These are phyloP conservation scores for Geotrupes spiniger DNA, from an alignment of 2,888 invertebrate species.

Conservation along the genomic window DNA sequence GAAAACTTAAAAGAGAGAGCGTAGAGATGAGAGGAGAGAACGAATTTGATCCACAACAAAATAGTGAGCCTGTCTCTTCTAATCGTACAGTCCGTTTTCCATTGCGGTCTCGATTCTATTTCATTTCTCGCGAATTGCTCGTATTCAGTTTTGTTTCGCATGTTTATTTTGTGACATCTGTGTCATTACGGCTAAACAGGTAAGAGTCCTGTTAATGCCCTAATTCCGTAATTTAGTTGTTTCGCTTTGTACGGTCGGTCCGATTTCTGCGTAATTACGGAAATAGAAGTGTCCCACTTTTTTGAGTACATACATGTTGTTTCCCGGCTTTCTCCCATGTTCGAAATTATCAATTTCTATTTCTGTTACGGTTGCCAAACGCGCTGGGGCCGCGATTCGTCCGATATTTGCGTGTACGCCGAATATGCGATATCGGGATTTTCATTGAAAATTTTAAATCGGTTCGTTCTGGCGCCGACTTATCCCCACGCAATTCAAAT, in stretches of 20 bases:
- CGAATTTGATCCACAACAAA: constrained; percentile 56
- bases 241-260: constrained; percentile 11
- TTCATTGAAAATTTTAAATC: constrained; percentile 31
- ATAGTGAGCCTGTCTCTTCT: constrained; percentile 52
- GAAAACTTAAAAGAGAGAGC: constrained; percentile 51
- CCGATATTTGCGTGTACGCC: constrained; percentile 14
- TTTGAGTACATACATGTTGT: constrained; percentile 18
- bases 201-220: constrained; percentile 47
- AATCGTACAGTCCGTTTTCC: constrained; percentile 52
- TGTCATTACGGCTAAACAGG: constrained; percentile 44
- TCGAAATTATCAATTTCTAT: constrained; percentile 24
- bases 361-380: constrained; percentile 21
- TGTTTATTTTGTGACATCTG: constrained; percentile 44
- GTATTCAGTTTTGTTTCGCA: constrained; percentile 42
- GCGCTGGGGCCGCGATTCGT: constrained; percentile 11
- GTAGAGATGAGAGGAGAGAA: constrained; percentile 52
- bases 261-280: constrained; percentile 29
- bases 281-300: constrained; percentile 34
- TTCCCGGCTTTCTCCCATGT: constrained; percentile 28
- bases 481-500: constrained; percentile 38
- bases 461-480: constrained; percentile 36
- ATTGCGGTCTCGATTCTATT: constrained; percentile 47
- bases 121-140: constrained; percentile 41
- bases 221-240: constrained; percentile 18
- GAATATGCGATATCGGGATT: constrained; percentile 17